Evolutionary conservation across 2,113 vertebrate genomes (phyloP).

Genomic region (Phycodurus eques): DNA sequence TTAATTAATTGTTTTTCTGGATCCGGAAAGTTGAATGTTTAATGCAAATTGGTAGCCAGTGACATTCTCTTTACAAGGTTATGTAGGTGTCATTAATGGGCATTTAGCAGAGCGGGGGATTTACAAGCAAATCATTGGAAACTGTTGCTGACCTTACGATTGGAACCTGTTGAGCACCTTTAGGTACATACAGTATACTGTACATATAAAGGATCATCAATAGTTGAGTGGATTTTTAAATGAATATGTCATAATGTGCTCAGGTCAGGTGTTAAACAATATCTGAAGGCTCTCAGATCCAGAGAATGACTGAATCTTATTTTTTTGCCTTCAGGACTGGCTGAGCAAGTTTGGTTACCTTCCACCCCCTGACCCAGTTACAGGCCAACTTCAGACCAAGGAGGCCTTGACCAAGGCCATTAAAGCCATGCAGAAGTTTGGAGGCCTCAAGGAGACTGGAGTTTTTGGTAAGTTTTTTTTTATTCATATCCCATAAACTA

Average conservation of each 20-base stretch:
- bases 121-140: background rate
- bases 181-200: background rate
- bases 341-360: constrained; percentile 94
- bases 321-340: constrained; percentile 81
- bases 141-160: background rate
- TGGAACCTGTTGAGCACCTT: background rate
- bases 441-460: constrained; percentile 87
- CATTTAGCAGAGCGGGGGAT: background rate
- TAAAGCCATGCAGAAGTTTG: constrained; percentile 91
- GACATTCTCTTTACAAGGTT: background rate
- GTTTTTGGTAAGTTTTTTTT: constrained; percentile 76
- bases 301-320: background rate
- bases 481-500: background rate
- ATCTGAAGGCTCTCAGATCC: background rate
- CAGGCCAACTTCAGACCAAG: constrained; percentile 85
- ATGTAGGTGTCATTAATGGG: background rate
- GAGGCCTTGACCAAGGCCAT: constrained; percentile 90
- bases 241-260: background rate
- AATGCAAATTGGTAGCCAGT: background rate
- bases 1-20: too few relatives aligned
- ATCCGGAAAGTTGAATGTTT: too few relatives aligned
- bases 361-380: constrained; percentile 81
- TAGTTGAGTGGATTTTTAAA: background rate
- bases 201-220: background rate
- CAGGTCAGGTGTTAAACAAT: background rate